Evolutionary conservation across 2,797 vertebrate species (phyloP), one percentile per base, ranked within the genome.

Genomic region (Trichosurus vulpecula): DNA sequence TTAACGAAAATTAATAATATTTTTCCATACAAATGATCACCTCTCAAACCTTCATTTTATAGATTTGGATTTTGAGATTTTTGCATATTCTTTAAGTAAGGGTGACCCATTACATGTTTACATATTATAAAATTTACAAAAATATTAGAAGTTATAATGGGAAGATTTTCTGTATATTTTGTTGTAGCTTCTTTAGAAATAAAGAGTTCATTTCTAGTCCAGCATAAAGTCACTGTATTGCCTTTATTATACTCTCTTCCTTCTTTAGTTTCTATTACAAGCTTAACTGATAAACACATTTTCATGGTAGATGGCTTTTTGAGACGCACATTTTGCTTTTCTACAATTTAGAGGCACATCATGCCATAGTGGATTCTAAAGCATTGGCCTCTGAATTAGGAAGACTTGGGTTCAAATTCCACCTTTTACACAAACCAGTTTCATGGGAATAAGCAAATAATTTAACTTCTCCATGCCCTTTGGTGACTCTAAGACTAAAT

Each of bases 241-340:
- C 1, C 30, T 55, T 6, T 87, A 61, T 93, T 93, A 54, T 66
- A 47, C 81, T 57, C 14, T 51, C n/a, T 92, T 55, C n/a, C 47
- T 56, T 91, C 47, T 61, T 91, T 29, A 56, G 91, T 90, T 96
- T 14, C 54, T 74, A 61, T 93, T 93, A 1, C 4, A 87, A 41
- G 51, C 0, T 92, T 22, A 47, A 95, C 66, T 91, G 94, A 53
- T 66, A 54, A 5, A 87, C 91, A 52, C 0, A 52, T 87, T 12
- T 92, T 57, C 89, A 13, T 95, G 66, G 92, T 92, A 93, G 5
- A 41, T 58, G 93, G 8, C 92, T 27, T 94, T 93, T 94, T 47
- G 95, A 93, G 5, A 74, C 22, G 74, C 9, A 22, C n/a, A 41
- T 81, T 81, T 81, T 81, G 2, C 8, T 81, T 81, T 3, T 47